These are phyloP conservation scores for Cyrtonyx montezumae DNA, from an alignment of 2,113 vertebrate species.

Conservation along the genomic window DNA sequence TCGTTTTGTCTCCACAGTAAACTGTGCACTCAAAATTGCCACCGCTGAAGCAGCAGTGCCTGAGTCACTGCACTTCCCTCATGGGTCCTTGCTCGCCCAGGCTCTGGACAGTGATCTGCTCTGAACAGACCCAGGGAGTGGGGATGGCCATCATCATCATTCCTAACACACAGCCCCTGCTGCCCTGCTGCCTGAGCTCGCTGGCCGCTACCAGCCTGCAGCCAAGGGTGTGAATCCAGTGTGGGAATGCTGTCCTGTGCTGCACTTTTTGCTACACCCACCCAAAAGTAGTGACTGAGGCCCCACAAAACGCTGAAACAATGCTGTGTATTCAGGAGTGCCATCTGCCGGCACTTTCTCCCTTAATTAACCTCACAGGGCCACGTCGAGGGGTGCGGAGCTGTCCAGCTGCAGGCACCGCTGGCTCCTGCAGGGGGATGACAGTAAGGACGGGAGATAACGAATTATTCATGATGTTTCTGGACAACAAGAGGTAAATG, in stretches of 20 bases:
- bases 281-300: neutral
- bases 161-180: neutral
- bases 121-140: neutral
- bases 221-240: rapidly evolving
- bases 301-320: neutral
- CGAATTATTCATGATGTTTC: neutral
- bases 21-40: neutral
- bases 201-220: neutral
- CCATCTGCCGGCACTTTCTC: slow-evolving; percentile 45
- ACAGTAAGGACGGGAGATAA: neutral
- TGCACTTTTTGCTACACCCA: neutral
- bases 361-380: neutral
- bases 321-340: slow-evolving; percentile 18
- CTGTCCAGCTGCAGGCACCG: neutral
- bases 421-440: neutral
- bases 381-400: neutral
- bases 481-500: neutral
- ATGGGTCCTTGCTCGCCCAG: neutral
- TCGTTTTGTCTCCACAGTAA: neutral
- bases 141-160: neutral
- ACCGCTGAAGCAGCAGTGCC: neutral
- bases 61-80: neutral
- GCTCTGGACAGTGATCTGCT: neutral
- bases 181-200: neutral
- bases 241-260: neutral